Base-by-base conservation (phyloP, 2,113 vertebrate species). In the Heteronetta atricapilla region DNA sequence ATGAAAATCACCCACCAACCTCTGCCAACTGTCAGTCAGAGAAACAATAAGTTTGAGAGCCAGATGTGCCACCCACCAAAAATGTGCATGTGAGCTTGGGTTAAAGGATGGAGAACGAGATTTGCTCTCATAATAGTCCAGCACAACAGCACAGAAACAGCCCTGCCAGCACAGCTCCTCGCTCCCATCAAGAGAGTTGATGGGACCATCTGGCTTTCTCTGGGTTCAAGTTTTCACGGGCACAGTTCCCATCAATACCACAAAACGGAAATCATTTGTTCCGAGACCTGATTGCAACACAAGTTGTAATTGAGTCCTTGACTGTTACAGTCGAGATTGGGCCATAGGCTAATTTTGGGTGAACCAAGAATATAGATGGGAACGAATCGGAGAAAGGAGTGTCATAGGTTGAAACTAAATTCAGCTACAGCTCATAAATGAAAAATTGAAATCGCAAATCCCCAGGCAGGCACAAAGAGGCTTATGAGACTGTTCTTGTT, bases 11-110 rank as follows among this genome's bases (percentile, higher is more conserved):
- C 74, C 58, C 82, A 82, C 79, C 77, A 97, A 93, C 87, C 88
- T 97, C 92, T 92, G 96, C 95, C 95, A 97, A 88, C 90, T 96
- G 89, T 94, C 96, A 97, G 67, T 97, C 96, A 96, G 64, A 81
- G 80, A 87, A 95, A 97, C 95, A 97, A 96, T 94, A 66, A 91
- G 64, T 91, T 94, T 95, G 82, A 94, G 60, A 95, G 91, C 95
- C 95, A 97, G 96, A 97, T 97, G 96, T 97, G 90, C 77, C 80
- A 90, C 82, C 86, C 84, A 84, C 77, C 85, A 90, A 93, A 94
- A 91, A 72, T 79, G 88, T 36, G 14, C 46, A 25, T 84, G 50
- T 82, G 70, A 87, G 69, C 76, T 52, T 82, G 53, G 81, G 92
- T 89, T 95, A 96, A 92, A 94, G 90, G 89, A 94, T 60, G 58